Evolutionary conservation across 2,113 vertebrate species (phyloP).

Genomic region (Amphilophus citrinellus): DNA sequence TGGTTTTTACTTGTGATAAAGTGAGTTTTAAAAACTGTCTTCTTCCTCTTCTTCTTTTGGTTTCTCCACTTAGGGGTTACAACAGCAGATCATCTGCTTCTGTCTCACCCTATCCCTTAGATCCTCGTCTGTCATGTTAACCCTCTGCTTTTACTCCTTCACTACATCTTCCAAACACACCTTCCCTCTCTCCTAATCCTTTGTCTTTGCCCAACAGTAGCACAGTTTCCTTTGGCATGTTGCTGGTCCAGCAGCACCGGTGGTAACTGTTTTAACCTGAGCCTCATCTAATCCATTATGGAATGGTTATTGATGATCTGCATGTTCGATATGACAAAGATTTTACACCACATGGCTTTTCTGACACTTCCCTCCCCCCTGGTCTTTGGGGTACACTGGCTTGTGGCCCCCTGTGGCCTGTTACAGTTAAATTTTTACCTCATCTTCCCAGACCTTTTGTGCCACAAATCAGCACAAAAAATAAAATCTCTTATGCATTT

Average conservation of each 20-base stretch:
- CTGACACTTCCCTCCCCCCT: not conserved
- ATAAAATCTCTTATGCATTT: too few relatives aligned
- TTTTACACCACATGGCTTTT: not conserved
- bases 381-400: too few relatives aligned
- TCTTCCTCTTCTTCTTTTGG: accelerated
- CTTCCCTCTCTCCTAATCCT: not conserved
- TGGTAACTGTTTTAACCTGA: not conserved
- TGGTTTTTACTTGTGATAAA: too few relatives aligned
- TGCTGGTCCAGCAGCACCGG: too few relatives aligned
- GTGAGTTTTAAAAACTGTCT: not conserved
- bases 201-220: too few relatives aligned
- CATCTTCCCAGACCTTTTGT: too few relatives aligned
- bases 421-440: too few relatives aligned
- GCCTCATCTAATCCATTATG: not conserved
- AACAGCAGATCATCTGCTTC: not conserved
- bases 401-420: too few relatives aligned
- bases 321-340: not conserved
- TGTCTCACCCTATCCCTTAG: not conserved
- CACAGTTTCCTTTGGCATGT: too few relatives aligned
- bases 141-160: not conserved
- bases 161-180: not conserved
- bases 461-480: too few relatives aligned
- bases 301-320: not conserved
- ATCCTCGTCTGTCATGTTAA: not conserved
- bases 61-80: accelerated